Evolutionary conservation across 2,113 vertebrate species (phyloP), one percentile per base, ranked within the genome.

Genomic region (Acanthochromis polyacanthus): DNA sequence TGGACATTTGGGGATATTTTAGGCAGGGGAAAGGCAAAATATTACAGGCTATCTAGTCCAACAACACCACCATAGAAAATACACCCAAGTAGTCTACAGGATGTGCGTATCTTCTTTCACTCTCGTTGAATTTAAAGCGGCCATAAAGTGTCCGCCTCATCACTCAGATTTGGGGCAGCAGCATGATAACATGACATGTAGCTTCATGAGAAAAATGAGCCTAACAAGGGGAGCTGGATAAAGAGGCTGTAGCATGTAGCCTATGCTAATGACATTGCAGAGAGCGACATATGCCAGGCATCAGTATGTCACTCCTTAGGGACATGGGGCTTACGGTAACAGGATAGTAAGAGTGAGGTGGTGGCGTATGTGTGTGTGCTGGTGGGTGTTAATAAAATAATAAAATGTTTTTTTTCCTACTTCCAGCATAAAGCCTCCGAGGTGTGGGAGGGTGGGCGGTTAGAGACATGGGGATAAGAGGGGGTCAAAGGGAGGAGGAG

Each of bases 211-310:
- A 81, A 65, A 68, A 86, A 89, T 85, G 89, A 77, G 78, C 77
- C 81, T 89, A 90, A 91, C 89, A 83, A 91, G 83, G 71, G 32
- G 78, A 69, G 70, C 50, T 53, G 81, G 85, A 87, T 87, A 90
- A 92, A 87, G 71, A 76, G 79, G 84, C 85, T 78, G 75, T 58
- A 82, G 85, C 83, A 66, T 78, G 75, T 86, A 90, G 87, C 86
- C 71, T 72, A 73, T 30, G 80, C 86, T 93, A 91, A 93, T 93
- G 88, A 91, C 82, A 78, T 83, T 53, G 85, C 84, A 81, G 85
- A 67, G 88, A 89, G 90, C 69, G 76, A 92, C 91, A 93, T 91
- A 91, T 92, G 91, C 90, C 90, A 90, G 92, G 92, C 91, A 88
- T 93, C 90, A 90, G 77, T 84, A 90, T 90, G 92, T 89, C 85